Conservation (phyloP, 2,113 vertebrate species). For the Gopherus flavomarginatus region DNA sequence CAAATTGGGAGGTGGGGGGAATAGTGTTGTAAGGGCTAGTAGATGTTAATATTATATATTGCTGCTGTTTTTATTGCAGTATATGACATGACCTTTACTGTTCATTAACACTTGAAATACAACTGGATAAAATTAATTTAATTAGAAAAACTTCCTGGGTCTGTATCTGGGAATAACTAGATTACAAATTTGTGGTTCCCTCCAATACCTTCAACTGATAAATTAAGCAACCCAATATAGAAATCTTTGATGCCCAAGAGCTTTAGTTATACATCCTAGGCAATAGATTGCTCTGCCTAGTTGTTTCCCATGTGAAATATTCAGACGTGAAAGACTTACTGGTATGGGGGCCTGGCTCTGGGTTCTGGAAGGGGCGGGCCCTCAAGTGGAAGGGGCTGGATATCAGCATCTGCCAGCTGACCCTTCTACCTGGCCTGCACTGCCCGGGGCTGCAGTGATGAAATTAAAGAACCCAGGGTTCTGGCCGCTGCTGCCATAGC, state of each 20-base stretch:
- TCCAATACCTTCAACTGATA: not conserved
- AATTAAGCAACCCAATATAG: not conserved
- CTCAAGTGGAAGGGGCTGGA: too few relatives aligned
- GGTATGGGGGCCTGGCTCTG: too few relatives aligned
- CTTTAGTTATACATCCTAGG: not conserved
- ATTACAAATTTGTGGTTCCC: not conserved
- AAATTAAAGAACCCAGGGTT: too few relatives aligned
- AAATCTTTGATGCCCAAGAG: not conserved
- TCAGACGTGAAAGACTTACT: too few relatives aligned
- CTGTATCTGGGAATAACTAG: not conserved
- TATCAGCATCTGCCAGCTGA: too few relatives aligned
- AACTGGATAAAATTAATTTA: not conserved
- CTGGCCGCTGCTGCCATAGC: too few relatives aligned
- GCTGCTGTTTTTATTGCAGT: not conserved
- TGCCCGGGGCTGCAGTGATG: too few relatives aligned
- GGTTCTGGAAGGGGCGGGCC: too few relatives aligned
- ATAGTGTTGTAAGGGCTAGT: not conserved
- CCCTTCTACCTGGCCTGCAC: too few relatives aligned
- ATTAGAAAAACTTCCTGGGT: not conserved
- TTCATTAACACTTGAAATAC: not conserved
- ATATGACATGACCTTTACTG: not conserved
- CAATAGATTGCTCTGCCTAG: not conserved
- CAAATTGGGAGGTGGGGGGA: not conserved
- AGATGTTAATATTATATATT: not conserved
- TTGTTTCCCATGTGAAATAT: not conserved